Evolutionary conservation across 2,113 vertebrate genomes (phyloP).

Genomic region (Sciurus niger): DNA sequence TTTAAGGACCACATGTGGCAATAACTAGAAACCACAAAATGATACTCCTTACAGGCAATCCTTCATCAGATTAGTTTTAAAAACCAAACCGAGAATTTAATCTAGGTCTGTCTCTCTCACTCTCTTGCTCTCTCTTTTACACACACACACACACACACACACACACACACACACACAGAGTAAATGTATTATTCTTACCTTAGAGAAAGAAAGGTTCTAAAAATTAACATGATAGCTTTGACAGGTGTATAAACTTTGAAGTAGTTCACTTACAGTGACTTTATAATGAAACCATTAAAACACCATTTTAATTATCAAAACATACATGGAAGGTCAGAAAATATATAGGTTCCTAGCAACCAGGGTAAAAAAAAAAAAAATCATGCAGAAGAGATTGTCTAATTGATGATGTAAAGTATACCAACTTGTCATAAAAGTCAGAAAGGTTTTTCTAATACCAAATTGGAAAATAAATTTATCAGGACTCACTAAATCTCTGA

Average conservation of each 20-base stretch:
- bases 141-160: no score
- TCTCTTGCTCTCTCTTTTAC: no score
- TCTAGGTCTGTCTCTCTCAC: not conserved
- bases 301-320: slow-evolving; percentile 25
- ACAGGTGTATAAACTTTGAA: slow-evolving; percentile 46
- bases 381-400: not conserved
- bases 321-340: not conserved
- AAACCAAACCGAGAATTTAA: slow-evolving; percentile 64
- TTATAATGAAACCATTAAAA: slow-evolving; percentile 62
- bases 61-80: slow-evolving; percentile 57
- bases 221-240: slow-evolving; percentile 30
- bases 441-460: slow-evolving; percentile 11
- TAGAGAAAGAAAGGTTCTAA: slow-evolving; percentile 20
- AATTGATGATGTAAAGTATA: slow-evolving; percentile 35
- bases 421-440: slow-evolving; percentile 51
- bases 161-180: not conserved
- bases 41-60: not conserved
- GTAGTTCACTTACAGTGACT: slow-evolving; percentile 18
- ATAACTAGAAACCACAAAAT: slow-evolving; percentile 42
- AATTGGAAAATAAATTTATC: slow-evolving; percentile 29
- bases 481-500: slow-evolving; percentile 23
- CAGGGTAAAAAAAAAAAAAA: not conserved
- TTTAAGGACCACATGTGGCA: not conserved
- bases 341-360: not conserved
- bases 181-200: slow-evolving; percentile 34